phyloP scores from a whole-genome alignment of 2,797 vertebrate genomes.

The Neoniphon sammara region DNA sequence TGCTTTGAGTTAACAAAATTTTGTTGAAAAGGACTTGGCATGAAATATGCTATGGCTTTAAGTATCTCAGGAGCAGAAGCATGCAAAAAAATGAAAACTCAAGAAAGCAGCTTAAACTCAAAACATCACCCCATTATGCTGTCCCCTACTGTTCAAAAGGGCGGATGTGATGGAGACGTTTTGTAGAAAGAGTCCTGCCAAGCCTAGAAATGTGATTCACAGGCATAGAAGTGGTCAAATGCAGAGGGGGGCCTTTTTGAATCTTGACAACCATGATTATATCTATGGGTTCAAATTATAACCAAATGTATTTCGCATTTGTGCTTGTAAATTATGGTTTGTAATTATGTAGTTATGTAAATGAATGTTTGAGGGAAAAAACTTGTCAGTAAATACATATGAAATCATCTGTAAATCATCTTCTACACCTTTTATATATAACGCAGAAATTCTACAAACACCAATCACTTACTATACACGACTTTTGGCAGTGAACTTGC shows the following conservation, averaged over 20 bases:
- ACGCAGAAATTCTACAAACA: no score
- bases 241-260: neutral
- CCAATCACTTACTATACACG: no score
- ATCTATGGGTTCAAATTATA: no score
- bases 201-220: neutral
- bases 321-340: no score
- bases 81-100: neutral
- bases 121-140: neutral
- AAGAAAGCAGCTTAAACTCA: neutral
- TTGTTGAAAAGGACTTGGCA: neutral
- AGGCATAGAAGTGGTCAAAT: neutral
- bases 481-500: no score
- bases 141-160: neutral
- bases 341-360: no score
- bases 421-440: no score
- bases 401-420: no score
- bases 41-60: neutral
- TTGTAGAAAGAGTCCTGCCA: neutral
- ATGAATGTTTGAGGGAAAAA: no score
- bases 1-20: neutral
- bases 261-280: constrained; percentile 11
- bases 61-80: constrained; percentile 5
- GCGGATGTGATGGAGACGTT: neutral
- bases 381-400: no score
- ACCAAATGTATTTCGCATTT: no score